Evolutionary conservation across 2,113 vertebrate genomes (phyloP).

Genomic region (Cottus gobio): DNA sequence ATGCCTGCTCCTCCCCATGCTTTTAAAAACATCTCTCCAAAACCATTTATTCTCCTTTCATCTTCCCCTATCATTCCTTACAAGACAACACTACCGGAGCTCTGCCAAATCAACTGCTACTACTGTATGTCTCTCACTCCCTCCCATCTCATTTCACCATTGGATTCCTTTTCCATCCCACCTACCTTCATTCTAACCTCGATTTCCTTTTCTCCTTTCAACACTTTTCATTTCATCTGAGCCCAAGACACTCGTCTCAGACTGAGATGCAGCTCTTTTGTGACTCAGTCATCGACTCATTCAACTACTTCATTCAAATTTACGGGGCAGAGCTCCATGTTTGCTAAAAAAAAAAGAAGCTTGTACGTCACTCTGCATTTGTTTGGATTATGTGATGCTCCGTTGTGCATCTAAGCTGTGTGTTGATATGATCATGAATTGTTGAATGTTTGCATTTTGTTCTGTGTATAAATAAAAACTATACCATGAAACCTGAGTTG

Average conservation of each 20-base stretch:
- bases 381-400: slow-evolving; percentile 9
- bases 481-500: neutral
- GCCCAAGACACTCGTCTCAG: slow-evolving; percentile 33
- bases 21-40: slow-evolving; percentile 27
- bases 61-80: slow-evolving; percentile 30
- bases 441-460: neutral
- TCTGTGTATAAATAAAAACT: neutral
- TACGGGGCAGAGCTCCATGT: slow-evolving; percentile 13
- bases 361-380: slow-evolving; percentile 1
- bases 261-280: slow-evolving; percentile 32
- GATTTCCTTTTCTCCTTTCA: slow-evolving; percentile 1
- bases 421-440: neutral
- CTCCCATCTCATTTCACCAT: slow-evolving; percentile 7
- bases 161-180: neutral
- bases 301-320: slow-evolving; percentile 41
- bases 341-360: neutral
- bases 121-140: neutral
- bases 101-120: slow-evolving; percentile 29
- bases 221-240: slow-evolving; percentile 31
- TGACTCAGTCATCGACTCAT: slow-evolving; percentile 66
- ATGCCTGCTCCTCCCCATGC: slow-evolving; percentile 2
- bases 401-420: neutral
- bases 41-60: slow-evolving; percentile 34
- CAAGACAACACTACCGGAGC: neutral
- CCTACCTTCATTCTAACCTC: neutral